Evolutionary conservation across 2,797 vertebrate genomes (phyloP).

Genomic region (Podargus strigoides): DNA sequence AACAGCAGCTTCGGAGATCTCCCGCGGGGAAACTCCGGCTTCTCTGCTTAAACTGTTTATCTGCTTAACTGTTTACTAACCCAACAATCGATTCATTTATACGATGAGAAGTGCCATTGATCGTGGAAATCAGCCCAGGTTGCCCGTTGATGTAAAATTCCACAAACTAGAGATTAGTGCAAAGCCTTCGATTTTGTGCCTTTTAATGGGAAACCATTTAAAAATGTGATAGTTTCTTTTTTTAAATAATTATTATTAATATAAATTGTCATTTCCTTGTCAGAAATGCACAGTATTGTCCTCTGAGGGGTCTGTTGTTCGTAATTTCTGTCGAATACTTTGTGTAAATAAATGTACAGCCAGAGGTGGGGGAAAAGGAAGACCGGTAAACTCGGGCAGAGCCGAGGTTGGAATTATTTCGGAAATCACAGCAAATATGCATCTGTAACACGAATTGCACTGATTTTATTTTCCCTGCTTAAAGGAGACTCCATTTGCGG

Average conservation of each 20-base stretch:
- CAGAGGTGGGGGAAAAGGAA: background rate
- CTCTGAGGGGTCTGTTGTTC: background rate
- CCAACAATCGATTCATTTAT: conserved; percentile 29
- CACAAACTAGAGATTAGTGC: background rate
- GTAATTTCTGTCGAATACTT: background rate
- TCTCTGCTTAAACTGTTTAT: conserved; percentile 33
- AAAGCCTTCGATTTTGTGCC: background rate
- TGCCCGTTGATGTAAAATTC: background rate
- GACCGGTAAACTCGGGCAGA: background rate
- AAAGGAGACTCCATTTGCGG: background rate
- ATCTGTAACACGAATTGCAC: background rate
- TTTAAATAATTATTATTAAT: background rate
- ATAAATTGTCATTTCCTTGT: background rate
- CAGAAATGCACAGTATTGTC: background rate
- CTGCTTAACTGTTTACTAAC: conserved; percentile 39
- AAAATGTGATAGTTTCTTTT: background rate
- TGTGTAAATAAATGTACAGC: background rate
- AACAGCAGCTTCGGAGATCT: background rate
- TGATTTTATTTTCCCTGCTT: background rate
- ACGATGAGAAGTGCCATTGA: background rate
- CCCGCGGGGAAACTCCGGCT: background rate
- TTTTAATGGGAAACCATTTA: background rate
- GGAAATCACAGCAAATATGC: background rate
- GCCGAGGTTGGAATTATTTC: background rate
- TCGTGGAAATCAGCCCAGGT: background rate